These are phyloP conservation scores for Hyla sarda DNA, from an alignment of 2,113 vertebrate genomes.

Conservation along the genomic window DNA sequence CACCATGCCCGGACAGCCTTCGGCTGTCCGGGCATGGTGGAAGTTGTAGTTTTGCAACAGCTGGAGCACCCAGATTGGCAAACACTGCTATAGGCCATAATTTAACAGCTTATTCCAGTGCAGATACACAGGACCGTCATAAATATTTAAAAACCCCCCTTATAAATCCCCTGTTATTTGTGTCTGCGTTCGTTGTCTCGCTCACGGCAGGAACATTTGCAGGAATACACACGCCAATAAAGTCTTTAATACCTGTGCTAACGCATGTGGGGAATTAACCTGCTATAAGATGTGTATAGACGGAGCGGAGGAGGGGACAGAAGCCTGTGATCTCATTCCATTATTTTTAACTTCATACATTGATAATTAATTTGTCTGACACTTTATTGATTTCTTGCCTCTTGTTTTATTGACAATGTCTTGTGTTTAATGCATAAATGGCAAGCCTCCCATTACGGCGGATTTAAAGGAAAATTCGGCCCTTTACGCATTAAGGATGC, in stretches of 20 bases:
- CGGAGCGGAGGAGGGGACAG: conserved; percentile 62
- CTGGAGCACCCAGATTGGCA: too few relatives aligned
- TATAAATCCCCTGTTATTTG: conserved; percentile 9
- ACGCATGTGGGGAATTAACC: conserved; percentile 9
- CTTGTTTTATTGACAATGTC: conserved; percentile 69
- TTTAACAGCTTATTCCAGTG: background rate
- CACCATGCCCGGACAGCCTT: too few relatives aligned
- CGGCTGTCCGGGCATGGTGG: too few relatives aligned
- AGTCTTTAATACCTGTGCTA: background rate
- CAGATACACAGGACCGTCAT: background rate
- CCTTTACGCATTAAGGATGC: conserved; percentile 21
- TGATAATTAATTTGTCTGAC: conserved; percentile 78
- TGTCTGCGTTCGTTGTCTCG: background rate
- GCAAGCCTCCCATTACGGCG: conserved; percentile 64
- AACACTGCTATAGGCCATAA: background rate
- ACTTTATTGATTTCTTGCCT: conserved; percentile 73
- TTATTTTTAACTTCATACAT: conserved; percentile 73
- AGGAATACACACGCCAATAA: background rate
- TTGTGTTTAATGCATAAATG: conserved; percentile 67
- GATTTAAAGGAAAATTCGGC: conserved; percentile 57
- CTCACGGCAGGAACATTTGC: background rate
- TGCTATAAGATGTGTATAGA: conserved; percentile 25
- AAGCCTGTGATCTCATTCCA: conserved; percentile 72
- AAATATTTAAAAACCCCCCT: background rate
- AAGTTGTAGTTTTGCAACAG: too few relatives aligned